Evolutionary conservation across 2,113 vertebrate genomes (phyloP).

Genomic region (Sprattus sprattus): DNA sequence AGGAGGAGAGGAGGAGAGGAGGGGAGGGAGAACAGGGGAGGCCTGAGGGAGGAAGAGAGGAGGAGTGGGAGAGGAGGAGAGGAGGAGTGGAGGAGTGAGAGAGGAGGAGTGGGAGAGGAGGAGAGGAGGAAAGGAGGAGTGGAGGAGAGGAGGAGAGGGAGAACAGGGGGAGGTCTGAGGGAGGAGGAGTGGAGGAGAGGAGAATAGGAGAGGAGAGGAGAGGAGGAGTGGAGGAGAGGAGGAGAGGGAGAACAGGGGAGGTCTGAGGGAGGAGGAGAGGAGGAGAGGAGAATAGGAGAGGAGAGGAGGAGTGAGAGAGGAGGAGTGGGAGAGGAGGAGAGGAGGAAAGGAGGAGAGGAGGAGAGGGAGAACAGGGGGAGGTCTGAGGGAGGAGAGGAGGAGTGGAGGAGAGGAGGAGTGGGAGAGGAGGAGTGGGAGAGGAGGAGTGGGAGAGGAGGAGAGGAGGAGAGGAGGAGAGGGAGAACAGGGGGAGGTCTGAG

Average conservation of each 20-base stretch:
- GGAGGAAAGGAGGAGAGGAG: background rate
- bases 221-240: background rate
- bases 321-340: background rate
- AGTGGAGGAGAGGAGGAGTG: too few species aligned
- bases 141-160: slow-evolving; percentile 19
- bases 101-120: background rate
- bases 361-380: too few species aligned
- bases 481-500: too few species aligned
- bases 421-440: background rate
- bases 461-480: background rate
- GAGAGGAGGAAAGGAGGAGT: too few species aligned
- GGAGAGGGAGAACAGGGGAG: background rate
- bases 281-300: background rate
- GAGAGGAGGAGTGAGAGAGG: too few species aligned
- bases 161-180: background rate
- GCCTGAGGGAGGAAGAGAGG: background rate
- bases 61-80: slow-evolving; percentile 20
- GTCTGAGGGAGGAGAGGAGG: background rate
- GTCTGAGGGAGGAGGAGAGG: background rate
- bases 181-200: background rate
- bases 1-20: background rate
- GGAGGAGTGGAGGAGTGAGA: background rate
- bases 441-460: background rate
- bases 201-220: slow-evolving; percentile 29
- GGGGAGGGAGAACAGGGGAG: background rate